phyloP scores from a whole-genome alignment of 2,888 invertebrate species.

The Sesamia inferens region DNA sequence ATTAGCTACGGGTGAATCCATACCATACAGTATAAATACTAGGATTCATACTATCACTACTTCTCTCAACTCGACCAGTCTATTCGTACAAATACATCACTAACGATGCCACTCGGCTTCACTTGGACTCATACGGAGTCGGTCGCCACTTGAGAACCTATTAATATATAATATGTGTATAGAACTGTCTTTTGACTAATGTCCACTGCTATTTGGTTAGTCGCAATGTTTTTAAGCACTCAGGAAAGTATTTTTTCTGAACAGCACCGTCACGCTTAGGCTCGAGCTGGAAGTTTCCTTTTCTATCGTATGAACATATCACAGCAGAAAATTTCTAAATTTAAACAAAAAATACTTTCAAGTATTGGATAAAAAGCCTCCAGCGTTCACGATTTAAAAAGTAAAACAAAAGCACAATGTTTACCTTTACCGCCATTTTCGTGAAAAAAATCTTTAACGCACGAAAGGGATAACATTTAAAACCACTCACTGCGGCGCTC shows the following conservation, averaged over 20 bases:
- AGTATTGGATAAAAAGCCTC: background rate
- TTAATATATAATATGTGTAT: background rate
- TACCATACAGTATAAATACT: background rate
- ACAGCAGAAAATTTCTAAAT: too few relatives aligned
- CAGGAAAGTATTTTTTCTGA: background rate
- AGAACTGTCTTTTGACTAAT: conserved; percentile 6
- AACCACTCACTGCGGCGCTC: conserved; percentile 52
- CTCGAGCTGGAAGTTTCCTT: background rate
- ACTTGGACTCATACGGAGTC: conserved; percentile 7
- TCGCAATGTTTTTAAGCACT: background rate
- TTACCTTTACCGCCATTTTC: conserved; percentile 35
- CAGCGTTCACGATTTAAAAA: conserved; percentile 4
- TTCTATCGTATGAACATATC: background rate
- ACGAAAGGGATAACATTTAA: conserved; percentile 58
- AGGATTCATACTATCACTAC: conserved; percentile 23
- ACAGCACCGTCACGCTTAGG: background rate
- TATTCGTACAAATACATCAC: conserved; percentile 15
- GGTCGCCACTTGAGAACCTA: background rate
- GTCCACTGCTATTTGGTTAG: background rate
- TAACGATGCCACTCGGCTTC: conserved; percentile 30
- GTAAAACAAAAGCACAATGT: conserved; percentile 34
- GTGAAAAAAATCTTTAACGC: conserved; percentile 42
- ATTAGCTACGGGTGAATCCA: background rate
- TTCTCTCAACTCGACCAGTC: background rate
- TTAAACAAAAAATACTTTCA: too few relatives aligned